phyloP scores from a whole-genome alignment of 2,113 vertebrate genomes.

The Ellobius talpinus region DNA sequence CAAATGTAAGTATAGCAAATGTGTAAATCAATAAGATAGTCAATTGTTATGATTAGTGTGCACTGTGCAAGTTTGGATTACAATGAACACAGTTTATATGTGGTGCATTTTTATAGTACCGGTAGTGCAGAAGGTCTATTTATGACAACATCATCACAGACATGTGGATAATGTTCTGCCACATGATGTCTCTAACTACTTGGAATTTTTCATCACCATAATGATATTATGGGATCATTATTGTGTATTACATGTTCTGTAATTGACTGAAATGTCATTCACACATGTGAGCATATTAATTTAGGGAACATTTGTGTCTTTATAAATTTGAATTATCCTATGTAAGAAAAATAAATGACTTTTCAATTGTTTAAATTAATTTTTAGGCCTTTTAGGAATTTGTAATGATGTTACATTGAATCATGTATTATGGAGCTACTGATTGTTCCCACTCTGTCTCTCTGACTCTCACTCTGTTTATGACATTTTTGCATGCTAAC shows the following conservation, averaged over 20 bases:
- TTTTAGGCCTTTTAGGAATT: background rate
- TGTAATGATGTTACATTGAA: background rate
- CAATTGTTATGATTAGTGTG: background rate
- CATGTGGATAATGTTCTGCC: background rate
- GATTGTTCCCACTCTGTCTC: background rate
- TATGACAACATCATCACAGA: background rate
- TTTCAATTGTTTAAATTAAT: background rate
- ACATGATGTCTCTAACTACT: background rate
- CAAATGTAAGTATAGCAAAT: background rate
- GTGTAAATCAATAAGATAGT: background rate
- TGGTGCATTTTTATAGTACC: background rate
- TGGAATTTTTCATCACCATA: background rate
- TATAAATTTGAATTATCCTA: background rate
- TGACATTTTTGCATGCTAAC: background rate
- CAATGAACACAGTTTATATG: too few relatives aligned
- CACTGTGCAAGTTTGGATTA: background rate
- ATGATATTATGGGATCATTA: background rate
- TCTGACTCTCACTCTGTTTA: background rate
- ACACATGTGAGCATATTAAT: background rate
- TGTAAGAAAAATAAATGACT: background rate
- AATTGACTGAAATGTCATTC: background rate
- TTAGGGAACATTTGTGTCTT: background rate
- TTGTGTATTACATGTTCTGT: background rate
- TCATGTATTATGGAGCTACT: background rate
- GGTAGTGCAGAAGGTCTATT: background rate